These are phyloP conservation scores for Platyura marginata DNA, from an alignment of 1,140 invertebrate genomes.

Conservation along the genomic window DNA sequence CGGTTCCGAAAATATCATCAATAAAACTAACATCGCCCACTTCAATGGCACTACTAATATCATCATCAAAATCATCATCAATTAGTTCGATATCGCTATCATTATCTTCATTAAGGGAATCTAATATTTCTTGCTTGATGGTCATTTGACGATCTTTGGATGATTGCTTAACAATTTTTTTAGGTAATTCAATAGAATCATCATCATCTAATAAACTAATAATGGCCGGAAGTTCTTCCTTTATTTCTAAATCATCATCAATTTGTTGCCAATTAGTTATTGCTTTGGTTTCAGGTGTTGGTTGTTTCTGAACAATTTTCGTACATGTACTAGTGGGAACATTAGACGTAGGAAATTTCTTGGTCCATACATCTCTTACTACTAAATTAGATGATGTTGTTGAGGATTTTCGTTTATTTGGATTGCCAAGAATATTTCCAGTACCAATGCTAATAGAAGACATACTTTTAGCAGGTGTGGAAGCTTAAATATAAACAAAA, in stretches of 20 bases:
- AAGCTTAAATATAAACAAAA: no score
- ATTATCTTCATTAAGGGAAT: slow-evolving; percentile 4
- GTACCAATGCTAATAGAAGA: no score
- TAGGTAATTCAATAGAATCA: slow-evolving; percentile 1
- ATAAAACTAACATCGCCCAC: slow-evolving; percentile 13
- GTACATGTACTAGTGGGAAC: no score
- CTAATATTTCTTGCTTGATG: slow-evolving; percentile 19
- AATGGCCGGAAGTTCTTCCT: not conserved
- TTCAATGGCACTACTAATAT: not conserved
- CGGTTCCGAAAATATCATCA: slow-evolving; percentile 12
- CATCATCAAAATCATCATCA: slow-evolving; percentile 19
- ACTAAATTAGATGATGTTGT: no score
- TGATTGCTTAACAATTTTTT: not conserved
- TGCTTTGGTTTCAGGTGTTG: no score
- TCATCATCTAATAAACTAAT: slow-evolving; percentile 11
- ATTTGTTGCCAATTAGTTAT: not conserved
- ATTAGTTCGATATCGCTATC: slow-evolving; percentile 19
- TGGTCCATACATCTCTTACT: no score
- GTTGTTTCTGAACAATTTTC: no score
- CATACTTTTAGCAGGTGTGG: no score
- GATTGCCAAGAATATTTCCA: no score
- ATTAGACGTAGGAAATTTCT: no score
- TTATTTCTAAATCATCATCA: slow-evolving; percentile 8
- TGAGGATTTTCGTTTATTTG: no score
- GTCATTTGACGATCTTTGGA: slow-evolving; percentile 9